A percentile compares a stretch with the other conserved stretches of the same genome.
Evolutionary conservation across 2,888 invertebrate species (phyloP).

Genomic region (Nephrotoma guestfalica): DNA sequence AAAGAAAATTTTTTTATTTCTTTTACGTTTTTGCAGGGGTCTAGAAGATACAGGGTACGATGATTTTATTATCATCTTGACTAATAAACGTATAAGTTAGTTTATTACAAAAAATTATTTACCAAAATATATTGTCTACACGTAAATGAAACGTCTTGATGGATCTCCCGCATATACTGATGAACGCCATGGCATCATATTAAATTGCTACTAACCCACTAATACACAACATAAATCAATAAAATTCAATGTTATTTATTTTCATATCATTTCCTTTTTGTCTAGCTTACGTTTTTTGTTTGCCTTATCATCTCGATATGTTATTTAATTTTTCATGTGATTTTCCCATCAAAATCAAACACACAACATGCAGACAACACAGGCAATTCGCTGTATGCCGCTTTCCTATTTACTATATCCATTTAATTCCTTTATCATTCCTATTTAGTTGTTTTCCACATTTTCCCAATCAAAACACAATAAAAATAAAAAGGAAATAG

Average conservation of each 20-base stretch:
- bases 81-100: not conserved
- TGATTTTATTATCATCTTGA: not conserved
- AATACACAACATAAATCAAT: not conserved
- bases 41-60: not conserved
- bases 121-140: not conserved
- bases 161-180: not conserved
- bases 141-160: not conserved
- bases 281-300: not conserved
- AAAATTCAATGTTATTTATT: not conserved
- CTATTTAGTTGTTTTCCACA: not conserved
- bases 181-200: not conserved
- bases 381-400: not conserved
- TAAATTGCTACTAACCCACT: not conserved
- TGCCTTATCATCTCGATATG: not conserved
- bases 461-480: not conserved
- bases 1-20: not conserved
- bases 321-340: not conserved
- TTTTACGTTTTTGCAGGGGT: not conserved
- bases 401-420: not conserved
- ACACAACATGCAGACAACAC: not conserved
- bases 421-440: not conserved
- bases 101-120: not conserved
- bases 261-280: not conserved
- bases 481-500: not conserved
- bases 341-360: not conserved